Evolutionary conservation across 2,888 invertebrate genomes (phyloP), one percentile per base, ranked within the genome.

Genomic region (Tetranychus truncatus): DNA sequence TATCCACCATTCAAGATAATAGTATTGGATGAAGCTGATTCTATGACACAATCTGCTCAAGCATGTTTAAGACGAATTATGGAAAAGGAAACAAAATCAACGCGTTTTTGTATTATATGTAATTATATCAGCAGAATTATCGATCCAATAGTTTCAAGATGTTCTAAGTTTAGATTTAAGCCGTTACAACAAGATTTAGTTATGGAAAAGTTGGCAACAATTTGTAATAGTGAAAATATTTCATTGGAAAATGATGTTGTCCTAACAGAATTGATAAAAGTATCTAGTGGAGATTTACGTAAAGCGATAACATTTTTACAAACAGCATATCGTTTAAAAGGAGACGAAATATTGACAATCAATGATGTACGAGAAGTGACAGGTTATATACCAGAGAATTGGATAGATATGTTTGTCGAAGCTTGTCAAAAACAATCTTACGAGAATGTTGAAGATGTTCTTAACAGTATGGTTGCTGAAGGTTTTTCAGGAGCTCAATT

Each of bases 121-220:
- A 99, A 99, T 83, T 99, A 99, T 82, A 91, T 99, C 1, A 95
- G 95, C n/a, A 81, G 83, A 74, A 97, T 99, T 77, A 99, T 99
- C 80, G 93, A 95, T 78, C 99, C 99, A 0, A 88, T 99, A 71
- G 95, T 96, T 0, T 97, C 97, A 3, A 87, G 99, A 81, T 99
- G 99, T 83, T 93, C 96, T 1, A 99, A 99, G 83, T 99, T 99
- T 82, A 87, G 99, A 66, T 99, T 99, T 82, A 96, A 95, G 82
- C 90, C 95, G 0, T 85, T 97, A 20, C 88, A 83, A 7, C 80
- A 79, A 18, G 82, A 82, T 4, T 80, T 83, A n/a, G 81, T 85
- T 65, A 78, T 81, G 8, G 80, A 81, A 55, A 86, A 93, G 77
- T 84, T 97, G 72, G 85, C 87, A 74, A 86, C 87, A 76, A 95